These are phyloP conservation scores for Muscicapa comitata DNA, from an alignment of 2,797 vertebrate genomes.

Conservation along the genomic window DNA sequence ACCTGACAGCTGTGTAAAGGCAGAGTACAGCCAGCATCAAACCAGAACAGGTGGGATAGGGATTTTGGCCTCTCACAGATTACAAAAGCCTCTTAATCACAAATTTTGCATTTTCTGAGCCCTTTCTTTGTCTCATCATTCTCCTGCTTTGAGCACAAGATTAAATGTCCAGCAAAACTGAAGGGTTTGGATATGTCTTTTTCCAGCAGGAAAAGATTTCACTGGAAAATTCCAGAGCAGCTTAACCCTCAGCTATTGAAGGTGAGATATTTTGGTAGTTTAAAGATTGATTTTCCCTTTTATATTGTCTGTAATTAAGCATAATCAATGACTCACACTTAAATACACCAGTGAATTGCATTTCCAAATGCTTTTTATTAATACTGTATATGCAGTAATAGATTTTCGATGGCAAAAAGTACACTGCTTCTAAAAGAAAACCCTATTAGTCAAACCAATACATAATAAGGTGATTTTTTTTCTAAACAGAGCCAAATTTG, in stretches of 20 bases:
- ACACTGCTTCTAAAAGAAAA: neutral
- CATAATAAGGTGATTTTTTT: neutral
- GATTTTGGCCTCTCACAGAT: neutral
- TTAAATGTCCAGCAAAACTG: neutral
- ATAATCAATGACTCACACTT: constrained; percentile 50
- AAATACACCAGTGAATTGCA: constrained; percentile 1
- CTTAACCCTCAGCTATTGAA: neutral
- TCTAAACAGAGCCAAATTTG: neutral
- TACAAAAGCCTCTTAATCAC: neutral
- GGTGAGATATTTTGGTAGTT: constrained; percentile 20
- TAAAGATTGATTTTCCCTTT: constrained; percentile 26
- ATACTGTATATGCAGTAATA: neutral
- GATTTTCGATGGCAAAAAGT: constrained; percentile 17
- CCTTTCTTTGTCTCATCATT: neutral
- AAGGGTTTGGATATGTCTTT: neutral
- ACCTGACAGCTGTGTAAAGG: neutral
- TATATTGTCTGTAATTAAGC: constrained; percentile 34
- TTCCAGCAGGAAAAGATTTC: neutral
- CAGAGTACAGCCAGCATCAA: neutral
- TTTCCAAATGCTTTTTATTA: constrained; percentile 41
- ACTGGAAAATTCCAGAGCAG: constrained; percentile 19
- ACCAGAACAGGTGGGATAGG: neutral
- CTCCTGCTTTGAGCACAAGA: neutral
- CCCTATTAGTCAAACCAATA: neutral
- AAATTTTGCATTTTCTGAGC: neutral